Conservation (phyloP, 2,797 vertebrate genomes). For the Peromyscus melanophrys region DNA sequence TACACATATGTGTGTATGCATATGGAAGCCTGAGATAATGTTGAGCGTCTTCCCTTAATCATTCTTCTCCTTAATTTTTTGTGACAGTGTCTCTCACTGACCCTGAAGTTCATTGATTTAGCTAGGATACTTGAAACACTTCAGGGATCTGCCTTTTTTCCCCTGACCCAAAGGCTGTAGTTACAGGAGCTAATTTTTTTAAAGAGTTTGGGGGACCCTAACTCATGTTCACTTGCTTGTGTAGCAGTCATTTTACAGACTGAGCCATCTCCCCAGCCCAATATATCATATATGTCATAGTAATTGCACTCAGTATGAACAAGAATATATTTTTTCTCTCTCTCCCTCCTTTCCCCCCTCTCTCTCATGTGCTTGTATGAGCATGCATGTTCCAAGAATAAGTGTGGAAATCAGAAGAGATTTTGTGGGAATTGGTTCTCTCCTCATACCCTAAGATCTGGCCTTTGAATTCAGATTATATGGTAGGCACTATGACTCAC, state of each 20-base stretch:
- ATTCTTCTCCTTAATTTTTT: neutral
- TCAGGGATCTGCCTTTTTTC: neutral
- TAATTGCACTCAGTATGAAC: neutral
- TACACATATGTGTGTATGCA: neutral
- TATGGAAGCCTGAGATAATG: neutral
- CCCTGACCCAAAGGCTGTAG: neutral
- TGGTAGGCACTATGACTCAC: neutral
- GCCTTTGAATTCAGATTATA: neutral
- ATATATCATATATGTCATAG: neutral
- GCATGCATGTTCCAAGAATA: too few relatives aligned
- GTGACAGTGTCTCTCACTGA: neutral
- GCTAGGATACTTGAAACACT: neutral
- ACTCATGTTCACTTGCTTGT: neutral
- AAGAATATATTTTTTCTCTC: neutral
- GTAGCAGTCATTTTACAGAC: neutral
- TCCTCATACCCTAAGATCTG: neutral
- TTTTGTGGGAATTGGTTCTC: neutral
- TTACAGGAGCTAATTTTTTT: neutral
- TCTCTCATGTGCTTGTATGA: too few relatives aligned
- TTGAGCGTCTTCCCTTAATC: neutral
- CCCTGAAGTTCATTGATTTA: neutral
- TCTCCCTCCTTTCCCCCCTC: too few relatives aligned
- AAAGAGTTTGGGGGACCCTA: neutral
- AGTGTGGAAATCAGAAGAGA: too few relatives aligned
- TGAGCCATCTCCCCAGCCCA: neutral